Percentiles rank a stretch among this genome's conserved stretches.
These are phyloP conservation scores for Drosophila trichaetosa DNA, from an alignment of 2,888 invertebrate genomes.

Conservation along the genomic window DNA sequence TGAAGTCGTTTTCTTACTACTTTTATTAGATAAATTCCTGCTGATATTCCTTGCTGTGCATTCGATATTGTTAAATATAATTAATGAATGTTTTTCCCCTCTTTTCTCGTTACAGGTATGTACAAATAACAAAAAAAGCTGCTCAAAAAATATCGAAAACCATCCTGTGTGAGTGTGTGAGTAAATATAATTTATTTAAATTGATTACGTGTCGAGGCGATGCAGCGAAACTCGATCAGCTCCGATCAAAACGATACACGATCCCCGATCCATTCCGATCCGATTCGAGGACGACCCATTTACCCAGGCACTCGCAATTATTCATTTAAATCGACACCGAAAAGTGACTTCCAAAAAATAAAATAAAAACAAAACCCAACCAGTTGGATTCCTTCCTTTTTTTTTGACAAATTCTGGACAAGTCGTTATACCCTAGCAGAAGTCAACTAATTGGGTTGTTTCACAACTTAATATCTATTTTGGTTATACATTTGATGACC, in stretches of 20 bases:
- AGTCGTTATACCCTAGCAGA: background rate
- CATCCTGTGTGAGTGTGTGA: conserved; percentile 55
- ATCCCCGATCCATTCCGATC: conserved; percentile 38
- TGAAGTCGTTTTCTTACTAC: background rate
- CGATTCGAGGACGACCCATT: conserved; percentile 60
- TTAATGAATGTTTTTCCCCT: conserved; percentile 41
- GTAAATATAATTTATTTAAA: conserved; percentile 79
- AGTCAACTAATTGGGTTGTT: background rate
- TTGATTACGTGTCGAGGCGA: conserved; percentile 60
- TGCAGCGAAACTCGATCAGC: conserved; percentile 44
- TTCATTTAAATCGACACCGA: conserved; percentile 71
- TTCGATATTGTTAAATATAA: conserved; percentile 2
- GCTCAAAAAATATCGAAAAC: conserved; percentile 18
- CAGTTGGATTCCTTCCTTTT: conserved; percentile 24
- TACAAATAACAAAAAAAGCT: conserved; percentile 19
- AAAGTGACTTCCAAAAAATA: conserved; percentile 20
- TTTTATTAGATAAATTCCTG: background rate
- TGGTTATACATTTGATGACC: background rate
- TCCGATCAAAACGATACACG: conserved; percentile 28
- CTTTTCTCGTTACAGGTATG: conserved; percentile 62
- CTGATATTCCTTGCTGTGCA: background rate
- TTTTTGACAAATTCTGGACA: conserved; percentile 4
- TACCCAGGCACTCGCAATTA: conserved; percentile 59
- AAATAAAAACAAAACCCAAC: conserved; percentile 13
- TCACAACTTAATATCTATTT: background rate